Evolutionary conservation across 2,888 invertebrate genomes (phyloP), one percentile per base, ranked within the genome.

Genomic region (Netelia virgata): DNA sequence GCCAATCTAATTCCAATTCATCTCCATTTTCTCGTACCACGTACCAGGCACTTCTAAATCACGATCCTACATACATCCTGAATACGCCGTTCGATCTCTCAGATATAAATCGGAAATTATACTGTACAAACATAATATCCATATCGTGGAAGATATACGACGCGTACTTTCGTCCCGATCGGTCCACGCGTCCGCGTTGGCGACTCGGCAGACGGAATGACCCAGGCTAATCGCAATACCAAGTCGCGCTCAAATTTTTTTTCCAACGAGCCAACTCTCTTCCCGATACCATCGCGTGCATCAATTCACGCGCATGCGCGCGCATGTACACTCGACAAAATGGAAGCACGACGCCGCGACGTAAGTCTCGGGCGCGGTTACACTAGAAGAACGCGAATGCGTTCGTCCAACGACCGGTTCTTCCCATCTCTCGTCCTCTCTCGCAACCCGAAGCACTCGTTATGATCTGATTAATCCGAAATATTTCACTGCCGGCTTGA

Each of bases 401-500:
- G 36, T 36, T 36, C 36, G 36, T 36, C 36, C 53, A 50, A 74
- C 78, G 88, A 90, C 90, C 89, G 90, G 90, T 90, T 90, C 59
- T 80, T 77, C 84, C 80, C 74, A 36, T 79, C 57, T 73, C 72
- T 57, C 79, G 63, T 41, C 53, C 74, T 28, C 36, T 53, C 36
- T 70, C 36, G 72, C 16, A 43, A 9, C 70, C 55, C 80, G 73
- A 82, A 83, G 84, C 82, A 82, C 88, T 88, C 86, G 82, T 88
- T 85, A 86, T 89, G 88, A 90, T 89, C 87, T 86, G 88, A 90
- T 89, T 88, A 89, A 88, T 88, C 89, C 86, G 84, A 87, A 90
- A 88, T 86, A 83, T 88, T 87, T 87, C 86, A 85, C 84, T 86
- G 86, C 76, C 79, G 73, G 77, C 76, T 85, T 82, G 82, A 81